Evolutionary conservation across 2,797 vertebrate species (phyloP).

Genomic region (Brachyrhaphis roseni): DNA sequence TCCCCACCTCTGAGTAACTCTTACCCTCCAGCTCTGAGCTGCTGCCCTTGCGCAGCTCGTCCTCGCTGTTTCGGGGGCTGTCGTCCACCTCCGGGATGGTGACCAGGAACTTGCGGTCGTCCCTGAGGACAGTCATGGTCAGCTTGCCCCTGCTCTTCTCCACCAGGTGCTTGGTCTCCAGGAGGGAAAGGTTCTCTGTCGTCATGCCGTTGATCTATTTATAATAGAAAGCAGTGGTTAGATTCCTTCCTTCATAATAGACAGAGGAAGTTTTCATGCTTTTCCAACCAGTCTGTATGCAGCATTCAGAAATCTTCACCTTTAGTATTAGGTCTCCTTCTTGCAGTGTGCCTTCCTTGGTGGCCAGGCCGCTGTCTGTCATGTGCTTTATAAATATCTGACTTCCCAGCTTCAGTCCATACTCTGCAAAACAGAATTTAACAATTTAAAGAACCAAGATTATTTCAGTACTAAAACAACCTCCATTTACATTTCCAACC

Average conservation of each 20-base stretch:
- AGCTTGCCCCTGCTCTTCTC: slow-evolving; percentile 90
- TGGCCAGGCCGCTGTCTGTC: slow-evolving; percentile 88
- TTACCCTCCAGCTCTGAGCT: slow-evolving; percentile 91
- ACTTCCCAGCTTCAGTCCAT: slow-evolving; percentile 94
- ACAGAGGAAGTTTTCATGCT: not conserved
- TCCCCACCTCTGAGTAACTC: not conserved
- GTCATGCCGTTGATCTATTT: slow-evolving; percentile 93
- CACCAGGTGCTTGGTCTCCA: slow-evolving; percentile 91
- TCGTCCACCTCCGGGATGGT: slow-evolving; percentile 87
- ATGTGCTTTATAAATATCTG: slow-evolving; percentile 99
- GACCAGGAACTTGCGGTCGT: slow-evolving; percentile 90
- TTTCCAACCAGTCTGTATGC: not conserved
- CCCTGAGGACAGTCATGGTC: slow-evolving; percentile 89
- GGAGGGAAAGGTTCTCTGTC: slow-evolving; percentile 91
- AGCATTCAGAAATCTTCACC: slow-evolving; percentile 69
- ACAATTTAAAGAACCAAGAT: not conserved
- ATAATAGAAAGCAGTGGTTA: not conserved
- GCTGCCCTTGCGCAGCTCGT: slow-evolving; percentile 70
- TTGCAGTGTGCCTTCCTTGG: slow-evolving; percentile 85
- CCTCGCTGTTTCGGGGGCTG: slow-evolving; percentile 83
- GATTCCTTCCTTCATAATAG: not conserved
- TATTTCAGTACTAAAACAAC: not conserved
- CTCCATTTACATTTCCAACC: not conserved
- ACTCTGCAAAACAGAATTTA: slow-evolving; percentile 81
- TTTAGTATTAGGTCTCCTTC: slow-evolving; percentile 96